A percentile compares a stretch with the other conserved stretches of the same genome.
Conservation (phyloP, 2,797 vertebrate genomes). For the Chiroxiphia lanceolata region DNA sequence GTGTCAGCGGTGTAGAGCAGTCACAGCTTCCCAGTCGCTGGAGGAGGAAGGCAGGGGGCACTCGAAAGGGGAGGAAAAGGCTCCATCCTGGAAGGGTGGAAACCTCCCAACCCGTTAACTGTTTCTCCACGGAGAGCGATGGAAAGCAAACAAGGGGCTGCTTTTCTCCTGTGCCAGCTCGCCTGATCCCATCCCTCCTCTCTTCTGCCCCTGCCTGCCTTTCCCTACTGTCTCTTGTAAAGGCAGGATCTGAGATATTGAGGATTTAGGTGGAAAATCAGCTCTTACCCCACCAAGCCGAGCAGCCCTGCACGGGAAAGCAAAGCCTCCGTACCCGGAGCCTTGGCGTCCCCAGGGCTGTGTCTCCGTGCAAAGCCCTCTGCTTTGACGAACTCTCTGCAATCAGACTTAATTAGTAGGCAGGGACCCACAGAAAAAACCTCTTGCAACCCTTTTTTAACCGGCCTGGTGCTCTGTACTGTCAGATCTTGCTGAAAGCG, state of each 20-base stretch:
- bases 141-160: not conserved
- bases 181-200: not conserved
- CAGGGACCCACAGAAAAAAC: not conserved
- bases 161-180: not conserved
- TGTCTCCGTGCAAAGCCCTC: not conserved
- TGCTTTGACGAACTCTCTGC: not conserved
- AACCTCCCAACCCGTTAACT: constrained; percentile 50
- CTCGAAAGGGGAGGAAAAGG: constrained; percentile 72
- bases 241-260: not conserved
- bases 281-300: not conserved
- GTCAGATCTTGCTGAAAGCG: not conserved
- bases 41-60: constrained; percentile 74
- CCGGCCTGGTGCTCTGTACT: not conserved
- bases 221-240: not conserved
- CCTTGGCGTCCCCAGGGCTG: fast-evolving
- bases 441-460: not conserved
- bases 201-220: not conserved
- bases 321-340: not conserved
- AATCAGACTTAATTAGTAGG: not conserved
- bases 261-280: not conserved
- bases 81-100: constrained; percentile 51
- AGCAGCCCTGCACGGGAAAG: not conserved
- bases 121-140: not conserved
- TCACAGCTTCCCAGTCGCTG: constrained; percentile 72
- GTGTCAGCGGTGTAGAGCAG: constrained; percentile 78